Base-by-base conservation (phyloP, 2,888 invertebrate species). In the Callosobruchus maculatus region DNA sequence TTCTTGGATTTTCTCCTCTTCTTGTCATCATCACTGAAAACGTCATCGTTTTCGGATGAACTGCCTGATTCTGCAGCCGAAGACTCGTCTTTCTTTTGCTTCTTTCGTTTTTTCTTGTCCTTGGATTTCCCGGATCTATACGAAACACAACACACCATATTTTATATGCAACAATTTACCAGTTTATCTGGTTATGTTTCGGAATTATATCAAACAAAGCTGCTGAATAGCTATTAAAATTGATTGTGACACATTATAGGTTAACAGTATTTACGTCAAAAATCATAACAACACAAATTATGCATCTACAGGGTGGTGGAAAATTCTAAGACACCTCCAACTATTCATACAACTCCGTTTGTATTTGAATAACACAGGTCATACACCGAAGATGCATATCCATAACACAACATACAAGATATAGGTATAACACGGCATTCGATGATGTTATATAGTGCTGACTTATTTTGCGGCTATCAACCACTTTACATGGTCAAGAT, bases 1-100 rank as follows among this genome's bases (percentile, higher is more conserved):
- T 87, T 88, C 73, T 78, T 81, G 78, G 85, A 88, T 30, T 88
- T 89, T 75, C 88, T 89, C 78, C 87, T 88, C 68, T 87, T 88
- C 74, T 86, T 86, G 69, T 87, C 86, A 73, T 87, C 89, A 79
- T 87, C 88, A 77, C 78, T 82, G 75, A 80, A 88, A 82, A 84
- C 83, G 31, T 77, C 78, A 20, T 49, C 49, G 13, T 49, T 49
- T 49, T 49, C 49, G 13, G 49, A 49, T 13, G 82, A 82, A 68
- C 73, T 75, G n/a, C 73, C 77, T 3, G 81, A 79, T 68, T 78
- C 80, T 0, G 82, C 21, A 67, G 26, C 84, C 0, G 84, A 83
- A 7, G 84, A 83, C 3, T 80, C 82, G 0, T 79, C 80, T 4
- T 79, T 82, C 21, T 83, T 84, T 21, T 80, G 84, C 75, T 85